Evolutionary conservation across 1,140 invertebrate species (phyloP), one percentile per base, ranked within the genome.

Genomic region (Drosophila kanapiae): DNA sequence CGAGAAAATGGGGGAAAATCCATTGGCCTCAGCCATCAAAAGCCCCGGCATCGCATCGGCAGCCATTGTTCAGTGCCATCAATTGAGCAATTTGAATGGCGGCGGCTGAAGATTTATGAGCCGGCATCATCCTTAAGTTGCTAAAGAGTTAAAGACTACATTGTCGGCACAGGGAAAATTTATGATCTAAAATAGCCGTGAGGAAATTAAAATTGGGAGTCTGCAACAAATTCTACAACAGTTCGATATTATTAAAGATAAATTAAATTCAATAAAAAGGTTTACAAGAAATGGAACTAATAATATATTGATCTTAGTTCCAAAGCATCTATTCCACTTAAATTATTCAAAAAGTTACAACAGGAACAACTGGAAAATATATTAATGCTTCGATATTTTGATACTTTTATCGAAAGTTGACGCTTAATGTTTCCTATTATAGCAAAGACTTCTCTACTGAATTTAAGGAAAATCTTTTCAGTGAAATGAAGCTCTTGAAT

Each of bases 41-140:
- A 16, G 62, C 43, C 31, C 43, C 29, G 45, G 10, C 62, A 31
- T 43, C 54, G 37, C 35, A 51, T 38, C 29, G 43, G 57, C 74
- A 64, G 64, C 56, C 75, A 77, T 79, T 74, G 76, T 79, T 72
- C 56, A 31, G 31, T 37, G 74, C 75, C 75, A 77, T 77, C 75
- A 77, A 77, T 77, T 77, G 67, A 60, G 61, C 60, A 63, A 80
- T 74, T 79, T 79, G 77, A 79, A 79, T 79, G 67, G 77, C 67
- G 76, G 49, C 57, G 60, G 8, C 37, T 58, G 35, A 58, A 79
- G 77, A 85, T 82, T 85, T 81, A 85, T 86, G 80, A 79, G 53
- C 49, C 75, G 27, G 16, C 63, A 43, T n/a, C 61, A 18, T 1
- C 54, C 59, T 40, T 48, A 53, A 70, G 42, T 48, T 59, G 14